phyloP scores from a whole-genome alignment of 2,113 vertebrate species.

The Axis porcinus region DNA sequence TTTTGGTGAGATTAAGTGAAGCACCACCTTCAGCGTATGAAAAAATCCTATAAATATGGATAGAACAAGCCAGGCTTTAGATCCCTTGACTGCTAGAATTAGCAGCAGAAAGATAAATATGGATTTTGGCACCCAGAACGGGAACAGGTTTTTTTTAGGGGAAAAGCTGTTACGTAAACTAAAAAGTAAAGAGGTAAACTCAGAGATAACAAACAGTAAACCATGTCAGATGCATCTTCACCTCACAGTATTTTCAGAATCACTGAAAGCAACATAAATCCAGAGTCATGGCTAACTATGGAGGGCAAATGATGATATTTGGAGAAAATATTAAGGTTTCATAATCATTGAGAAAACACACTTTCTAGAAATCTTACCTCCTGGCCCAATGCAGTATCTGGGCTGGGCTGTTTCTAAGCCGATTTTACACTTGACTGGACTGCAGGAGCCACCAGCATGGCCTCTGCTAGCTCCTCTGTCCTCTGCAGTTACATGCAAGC shows the following conservation, averaged over 20 bases:
- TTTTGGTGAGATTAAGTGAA: not conserved
- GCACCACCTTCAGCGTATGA: not conserved
- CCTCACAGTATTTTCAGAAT: not conserved
- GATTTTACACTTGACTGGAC: slow-evolving; percentile 34
- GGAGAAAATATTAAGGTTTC: not conserved
- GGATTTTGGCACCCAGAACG: not conserved
- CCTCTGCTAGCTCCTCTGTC: not conserved
- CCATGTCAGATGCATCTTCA: not conserved
- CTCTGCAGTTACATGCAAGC: not conserved
- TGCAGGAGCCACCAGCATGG: not conserved
- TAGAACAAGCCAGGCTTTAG: not conserved
- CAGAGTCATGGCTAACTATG: not conserved
- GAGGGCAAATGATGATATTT: not conserved
- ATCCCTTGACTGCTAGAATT: not conserved
- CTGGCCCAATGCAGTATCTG: not conserved
- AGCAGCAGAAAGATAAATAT: slow-evolving; percentile 4
- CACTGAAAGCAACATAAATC: not conserved
- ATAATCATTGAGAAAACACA: not conserved
- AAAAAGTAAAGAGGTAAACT: not conserved
- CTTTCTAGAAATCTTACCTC: slow-evolving; percentile 43
- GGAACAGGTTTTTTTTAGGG: not conserved
- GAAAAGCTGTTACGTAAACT: slow-evolving; percentile 13
- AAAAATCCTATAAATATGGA: not conserved
- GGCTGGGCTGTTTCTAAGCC: not conserved
- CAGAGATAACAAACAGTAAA: not conserved